phyloP scores from a whole-genome alignment of 2,113 vertebrate species.

The Arizona elegans region DNA sequence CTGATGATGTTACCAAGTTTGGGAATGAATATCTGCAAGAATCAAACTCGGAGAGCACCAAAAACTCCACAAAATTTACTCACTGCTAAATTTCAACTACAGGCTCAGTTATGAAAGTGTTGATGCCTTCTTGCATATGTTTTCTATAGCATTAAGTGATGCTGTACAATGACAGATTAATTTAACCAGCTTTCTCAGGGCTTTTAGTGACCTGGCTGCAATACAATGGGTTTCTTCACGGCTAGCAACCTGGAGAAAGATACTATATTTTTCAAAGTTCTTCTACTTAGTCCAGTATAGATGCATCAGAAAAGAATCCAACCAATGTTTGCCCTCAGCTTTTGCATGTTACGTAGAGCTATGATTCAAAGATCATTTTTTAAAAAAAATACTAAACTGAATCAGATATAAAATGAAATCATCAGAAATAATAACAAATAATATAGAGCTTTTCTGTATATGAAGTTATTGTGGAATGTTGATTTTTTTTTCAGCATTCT shows the following conservation, averaged over 20 bases:
- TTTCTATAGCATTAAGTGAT: not conserved
- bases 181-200: not conserved
- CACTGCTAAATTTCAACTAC: slow-evolving; percentile 3
- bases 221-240: not conserved
- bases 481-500: not conserved
- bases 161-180: not conserved
- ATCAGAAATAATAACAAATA: not conserved
- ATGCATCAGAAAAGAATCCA: not conserved
- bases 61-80: not conserved
- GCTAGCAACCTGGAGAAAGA: not conserved
- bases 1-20: no score
- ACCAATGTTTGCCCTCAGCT: not conserved
- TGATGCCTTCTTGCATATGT: not conserved
- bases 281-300: not conserved
- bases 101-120: not conserved
- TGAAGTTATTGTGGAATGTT: slow-evolving; percentile 2
- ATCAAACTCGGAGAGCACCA: no score
- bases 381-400: not conserved
- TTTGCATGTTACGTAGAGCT: not conserved
- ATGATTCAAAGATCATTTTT: not conserved
- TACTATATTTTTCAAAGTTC: not conserved
- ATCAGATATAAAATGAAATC: slow-evolving; percentile 3
- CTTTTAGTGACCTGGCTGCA: not conserved
- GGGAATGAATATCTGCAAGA: no score
- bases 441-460: not conserved